phyloP scores from a whole-genome alignment of 2,797 vertebrate genomes.

The Dromococcyx pavoninus region DNA sequence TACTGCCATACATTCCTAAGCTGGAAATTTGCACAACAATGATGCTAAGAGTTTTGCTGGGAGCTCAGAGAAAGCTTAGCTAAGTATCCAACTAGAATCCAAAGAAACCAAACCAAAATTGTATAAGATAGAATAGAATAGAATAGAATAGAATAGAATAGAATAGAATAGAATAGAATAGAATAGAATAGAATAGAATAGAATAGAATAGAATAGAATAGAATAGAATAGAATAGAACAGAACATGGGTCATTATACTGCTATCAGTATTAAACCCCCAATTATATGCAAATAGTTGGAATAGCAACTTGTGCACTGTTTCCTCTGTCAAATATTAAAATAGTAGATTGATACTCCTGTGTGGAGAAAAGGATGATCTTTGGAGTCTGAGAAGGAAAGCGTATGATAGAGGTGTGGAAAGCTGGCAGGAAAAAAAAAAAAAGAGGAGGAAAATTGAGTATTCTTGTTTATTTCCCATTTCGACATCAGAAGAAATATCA shows the following conservation, averaged over 20 bases:
- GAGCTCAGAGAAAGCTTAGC: not conserved
- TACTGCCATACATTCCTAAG: not conserved
- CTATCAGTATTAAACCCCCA: not conserved
- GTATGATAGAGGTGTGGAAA: not conserved
- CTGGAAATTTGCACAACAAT: not conserved
- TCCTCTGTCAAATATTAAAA: not conserved
- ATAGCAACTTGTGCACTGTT: not conserved
- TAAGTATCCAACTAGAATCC: not conserved
- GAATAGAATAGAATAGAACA: not conserved
- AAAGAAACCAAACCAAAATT: not conserved
- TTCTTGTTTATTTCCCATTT: not conserved
- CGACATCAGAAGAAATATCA: not conserved
- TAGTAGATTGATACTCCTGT: not conserved
- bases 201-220: too few relatives aligned
- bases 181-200: too few relatives aligned
- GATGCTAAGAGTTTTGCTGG: not conserved
- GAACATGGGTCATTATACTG: not conserved
- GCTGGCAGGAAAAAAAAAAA: not conserved
- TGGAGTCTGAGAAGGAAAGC: not conserved
- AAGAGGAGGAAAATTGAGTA: not conserved
- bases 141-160: too few relatives aligned
- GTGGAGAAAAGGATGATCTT: not conserved
- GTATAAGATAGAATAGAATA: not conserved
- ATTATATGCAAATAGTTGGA: not conserved
- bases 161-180: too few relatives aligned